phyloP scores from a whole-genome alignment of 2,797 vertebrate species.

The Dryobates pubescens region DNA sequence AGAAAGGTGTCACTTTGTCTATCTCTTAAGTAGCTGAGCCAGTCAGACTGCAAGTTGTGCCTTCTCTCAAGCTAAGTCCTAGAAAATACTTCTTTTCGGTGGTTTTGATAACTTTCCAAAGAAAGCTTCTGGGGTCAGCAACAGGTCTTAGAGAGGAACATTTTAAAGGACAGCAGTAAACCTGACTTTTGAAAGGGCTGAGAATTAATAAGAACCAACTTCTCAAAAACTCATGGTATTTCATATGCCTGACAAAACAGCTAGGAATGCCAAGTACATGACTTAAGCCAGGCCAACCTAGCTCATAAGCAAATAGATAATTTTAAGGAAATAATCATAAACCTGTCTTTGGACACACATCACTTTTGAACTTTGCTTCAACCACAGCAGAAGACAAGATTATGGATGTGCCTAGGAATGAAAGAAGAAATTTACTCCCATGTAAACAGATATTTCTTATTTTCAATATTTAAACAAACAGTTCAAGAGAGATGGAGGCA shows the following conservation, averaged over 20 bases:
- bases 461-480: not conserved
- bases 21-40: not conserved
- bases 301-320: not conserved
- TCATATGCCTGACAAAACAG: not conserved
- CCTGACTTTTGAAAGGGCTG: not conserved
- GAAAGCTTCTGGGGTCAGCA: not conserved
- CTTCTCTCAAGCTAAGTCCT: not conserved
- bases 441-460: not conserved
- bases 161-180: not conserved
- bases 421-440: not conserved
- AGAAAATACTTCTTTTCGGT: not conserved
- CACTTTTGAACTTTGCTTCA: not conserved
- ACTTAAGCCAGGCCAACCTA: not conserved
- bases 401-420: not conserved
- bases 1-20: not conserved
- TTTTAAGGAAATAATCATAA: slow-evolving; percentile 21
- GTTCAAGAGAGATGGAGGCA: not conserved
- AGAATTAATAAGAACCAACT: not conserved
- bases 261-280: not conserved
- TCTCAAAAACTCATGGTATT: not conserved
- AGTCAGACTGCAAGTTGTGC: not conserved
- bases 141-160: not conserved
- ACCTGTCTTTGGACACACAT: not conserved
- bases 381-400: not conserved
- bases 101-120: not conserved